Evolutionary conservation across 92 coral and sea anemone genomes (phyloP).

Genomic region (Porites evermanni): DNA sequence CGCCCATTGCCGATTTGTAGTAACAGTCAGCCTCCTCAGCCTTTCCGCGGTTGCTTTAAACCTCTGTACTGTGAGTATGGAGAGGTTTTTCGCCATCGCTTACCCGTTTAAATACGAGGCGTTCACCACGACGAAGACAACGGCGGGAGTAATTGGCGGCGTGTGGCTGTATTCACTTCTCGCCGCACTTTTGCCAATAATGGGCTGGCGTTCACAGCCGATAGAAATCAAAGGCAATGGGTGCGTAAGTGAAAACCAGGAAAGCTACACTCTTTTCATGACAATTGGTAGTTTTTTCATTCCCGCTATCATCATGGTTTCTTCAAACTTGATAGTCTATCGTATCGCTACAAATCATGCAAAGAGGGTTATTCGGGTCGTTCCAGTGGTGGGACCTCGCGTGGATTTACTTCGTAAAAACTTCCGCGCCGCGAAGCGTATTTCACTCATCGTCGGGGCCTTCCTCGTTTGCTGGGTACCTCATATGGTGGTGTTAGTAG

Average conservation of each 20-base stretch:
- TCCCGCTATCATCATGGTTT: constrained; percentile 74
- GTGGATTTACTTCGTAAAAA: constrained; percentile 68
- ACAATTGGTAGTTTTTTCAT: constrained; percentile 72
- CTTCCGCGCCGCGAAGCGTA: constrained; percentile 82
- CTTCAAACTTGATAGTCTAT: constrained; percentile 64
- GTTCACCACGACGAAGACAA: constrained; percentile 60
- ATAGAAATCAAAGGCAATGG: constrained; percentile 16
- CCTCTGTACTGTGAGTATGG: constrained; percentile 77
- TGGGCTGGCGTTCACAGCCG: constrained; percentile 75
- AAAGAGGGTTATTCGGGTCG: constrained; percentile 58
- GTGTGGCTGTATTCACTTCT: constrained; percentile 73
- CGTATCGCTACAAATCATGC: constrained; percentile 82
- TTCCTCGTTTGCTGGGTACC: constrained; percentile 85
- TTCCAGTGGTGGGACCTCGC: constrained; percentile 26
- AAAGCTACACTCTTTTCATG: constrained; percentile 63
- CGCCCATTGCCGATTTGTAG: constrained; percentile 64
- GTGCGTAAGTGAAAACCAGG: constrained; percentile 45
- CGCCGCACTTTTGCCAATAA: constrained; percentile 70
- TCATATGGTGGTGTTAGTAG: constrained; percentile 68
- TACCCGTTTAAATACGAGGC: constrained; percentile 78
- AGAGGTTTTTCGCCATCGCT: constrained; percentile 75
- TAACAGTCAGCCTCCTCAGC: constrained; percentile 59
- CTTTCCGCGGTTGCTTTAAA: constrained; percentile 76
- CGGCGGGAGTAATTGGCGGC: constrained; percentile 40
- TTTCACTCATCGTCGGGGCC: constrained; percentile 80